These are phyloP conservation scores for Synergus itoensis DNA, from an alignment of 2,888 invertebrate genomes.

Conservation along the genomic window DNA sequence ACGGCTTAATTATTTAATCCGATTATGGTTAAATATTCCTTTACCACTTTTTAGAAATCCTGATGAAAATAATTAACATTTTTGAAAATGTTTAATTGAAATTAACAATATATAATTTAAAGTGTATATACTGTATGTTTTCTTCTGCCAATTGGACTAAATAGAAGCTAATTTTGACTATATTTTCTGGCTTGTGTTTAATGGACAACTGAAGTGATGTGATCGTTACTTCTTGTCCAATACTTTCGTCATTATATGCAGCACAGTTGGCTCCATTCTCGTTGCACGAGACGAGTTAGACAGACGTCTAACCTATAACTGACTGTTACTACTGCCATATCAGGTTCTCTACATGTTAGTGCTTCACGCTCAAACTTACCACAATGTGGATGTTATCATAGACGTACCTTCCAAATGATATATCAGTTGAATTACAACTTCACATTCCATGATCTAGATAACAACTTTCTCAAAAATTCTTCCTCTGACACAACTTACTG, in stretches of 20 bases:
- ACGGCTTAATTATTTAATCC: too few relatives aligned
- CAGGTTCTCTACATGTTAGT: constrained; percentile 20
- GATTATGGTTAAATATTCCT: too few relatives aligned
- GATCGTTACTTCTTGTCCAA: not conserved
- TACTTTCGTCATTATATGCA: constrained; percentile 21
- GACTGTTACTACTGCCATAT: constrained; percentile 31
- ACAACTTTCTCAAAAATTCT: not conserved
- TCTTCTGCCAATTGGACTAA: not conserved
- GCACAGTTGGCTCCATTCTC: constrained; percentile 8
- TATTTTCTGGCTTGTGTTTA: not conserved
- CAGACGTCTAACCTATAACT: constrained; percentile 33
- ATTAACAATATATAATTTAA: too few relatives aligned
- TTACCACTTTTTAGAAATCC: too few relatives aligned
- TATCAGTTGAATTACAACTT: not conserved
- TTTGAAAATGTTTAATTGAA: too few relatives aligned
- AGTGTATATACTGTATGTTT: too few relatives aligned
- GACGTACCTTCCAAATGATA: not conserved
- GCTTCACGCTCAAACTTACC: constrained; percentile 8
- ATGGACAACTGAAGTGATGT: not conserved
- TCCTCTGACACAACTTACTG: not conserved
- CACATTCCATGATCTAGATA: not conserved
- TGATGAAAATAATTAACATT: too few relatives aligned
- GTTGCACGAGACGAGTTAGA: not conserved
- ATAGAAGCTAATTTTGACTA: not conserved
- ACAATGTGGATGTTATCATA: constrained; percentile 4